Conservation (phyloP, 2,888 invertebrate species). For the Smittia aterrima region DNA sequence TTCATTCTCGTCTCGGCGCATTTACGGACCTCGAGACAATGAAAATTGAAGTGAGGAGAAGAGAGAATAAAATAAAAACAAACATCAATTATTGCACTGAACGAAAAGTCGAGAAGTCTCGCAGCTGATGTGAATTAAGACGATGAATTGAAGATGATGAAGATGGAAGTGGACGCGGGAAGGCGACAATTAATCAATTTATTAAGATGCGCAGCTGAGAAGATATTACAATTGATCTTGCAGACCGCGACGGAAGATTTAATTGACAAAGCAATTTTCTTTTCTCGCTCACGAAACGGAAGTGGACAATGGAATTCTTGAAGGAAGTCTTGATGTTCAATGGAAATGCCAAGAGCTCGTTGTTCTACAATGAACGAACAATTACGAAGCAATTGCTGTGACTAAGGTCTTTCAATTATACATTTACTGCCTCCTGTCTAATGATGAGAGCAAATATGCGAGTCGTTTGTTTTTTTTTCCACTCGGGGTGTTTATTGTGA, state of each 20-base stretch:
- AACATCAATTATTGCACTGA: slow-evolving; percentile 14
- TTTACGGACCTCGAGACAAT: not conserved
- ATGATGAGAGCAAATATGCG: no score
- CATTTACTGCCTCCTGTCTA: not conserved
- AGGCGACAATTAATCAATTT: slow-evolving; percentile 40
- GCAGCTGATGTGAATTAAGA: slow-evolving; percentile 37
- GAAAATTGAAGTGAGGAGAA: not conserved
- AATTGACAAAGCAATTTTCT: slow-evolving; percentile 15
- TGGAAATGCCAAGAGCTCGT: not conserved
- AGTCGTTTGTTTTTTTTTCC: not conserved
- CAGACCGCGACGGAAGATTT: slow-evolving; percentile 27
- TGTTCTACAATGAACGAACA: slow-evolving; percentile 16
- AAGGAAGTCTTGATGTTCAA: not conserved
- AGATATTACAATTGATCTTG: not conserved
- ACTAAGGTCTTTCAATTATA: slow-evolving; percentile 2
- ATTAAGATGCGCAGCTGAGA: slow-evolving; percentile 16
- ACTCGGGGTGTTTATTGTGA: slow-evolving; percentile 20
- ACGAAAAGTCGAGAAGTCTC: not conserved
- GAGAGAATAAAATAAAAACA: slow-evolving; percentile 6
- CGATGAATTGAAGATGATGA: slow-evolving; percentile 20
- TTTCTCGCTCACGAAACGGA: slow-evolving; percentile 4
- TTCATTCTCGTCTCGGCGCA: not conserved
- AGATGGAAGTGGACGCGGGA: slow-evolving; percentile 24
- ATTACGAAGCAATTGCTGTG: slow-evolving; percentile 27
- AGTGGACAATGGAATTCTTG: slow-evolving; percentile 19